phyloP scores from a whole-genome alignment of 1,140 invertebrate species.

The Wasmannia auropunctata region DNA sequence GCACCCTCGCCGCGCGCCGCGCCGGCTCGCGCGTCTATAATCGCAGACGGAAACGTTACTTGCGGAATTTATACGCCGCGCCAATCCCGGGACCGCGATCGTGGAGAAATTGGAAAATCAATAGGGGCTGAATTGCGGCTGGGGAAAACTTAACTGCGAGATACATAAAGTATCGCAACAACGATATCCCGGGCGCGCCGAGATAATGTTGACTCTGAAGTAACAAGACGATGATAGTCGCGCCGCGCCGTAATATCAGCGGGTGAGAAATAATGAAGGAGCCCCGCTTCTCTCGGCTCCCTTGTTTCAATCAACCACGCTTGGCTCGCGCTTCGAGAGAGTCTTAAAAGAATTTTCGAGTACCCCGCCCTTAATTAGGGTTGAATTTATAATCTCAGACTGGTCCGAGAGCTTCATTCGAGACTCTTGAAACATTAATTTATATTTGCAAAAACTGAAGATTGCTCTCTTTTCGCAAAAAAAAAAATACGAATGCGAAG shows the following conservation, averaged over 20 bases:
- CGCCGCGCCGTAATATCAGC: background rate
- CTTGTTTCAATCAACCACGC: background rate
- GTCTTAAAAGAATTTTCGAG: background rate
- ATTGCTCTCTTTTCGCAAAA: background rate
- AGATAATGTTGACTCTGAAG: background rate
- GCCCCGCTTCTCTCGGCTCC: background rate
- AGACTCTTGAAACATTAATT: background rate
- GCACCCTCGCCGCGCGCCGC: background rate
- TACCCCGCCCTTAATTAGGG: background rate
- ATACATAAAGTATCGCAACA: background rate
- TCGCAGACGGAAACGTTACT: background rate
- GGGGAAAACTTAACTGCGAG: background rate
- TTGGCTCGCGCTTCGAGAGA: background rate
- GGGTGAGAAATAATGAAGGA: background rate
- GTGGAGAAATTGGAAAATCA: conserved; percentile 13
- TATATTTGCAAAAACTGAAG: background rate
- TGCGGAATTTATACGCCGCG: background rate
- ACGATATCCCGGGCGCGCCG: background rate
- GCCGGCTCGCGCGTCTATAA: too few relatives aligned
- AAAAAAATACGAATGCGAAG: background rate
- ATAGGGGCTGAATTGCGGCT: background rate
- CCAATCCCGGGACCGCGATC: background rate
- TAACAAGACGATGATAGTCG: background rate
- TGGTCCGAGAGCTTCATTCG: background rate
- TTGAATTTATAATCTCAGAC: background rate